Percentiles rank a stretch among this genome's conserved stretches.
Evolutionary conservation across 2,888 invertebrate species (phyloP).

Genomic region (Margaritifera margaritifera): DNA sequence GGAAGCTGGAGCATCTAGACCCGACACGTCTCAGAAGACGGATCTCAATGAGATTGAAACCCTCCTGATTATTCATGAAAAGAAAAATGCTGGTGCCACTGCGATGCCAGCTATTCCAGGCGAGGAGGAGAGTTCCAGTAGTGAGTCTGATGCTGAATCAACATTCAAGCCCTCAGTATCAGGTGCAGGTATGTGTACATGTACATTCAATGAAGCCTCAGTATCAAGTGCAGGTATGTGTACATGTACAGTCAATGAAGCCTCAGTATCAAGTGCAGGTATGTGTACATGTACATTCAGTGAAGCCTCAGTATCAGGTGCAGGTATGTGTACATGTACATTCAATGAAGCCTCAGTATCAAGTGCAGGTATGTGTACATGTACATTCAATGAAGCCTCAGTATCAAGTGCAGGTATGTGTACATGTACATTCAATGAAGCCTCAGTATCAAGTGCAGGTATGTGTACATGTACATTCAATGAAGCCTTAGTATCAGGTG

Average conservation of each 20-base stretch:
- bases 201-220: too few relatives aligned
- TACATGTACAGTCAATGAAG: too few relatives aligned
- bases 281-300: too few relatives aligned
- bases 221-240: too few relatives aligned
- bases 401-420: neutral
- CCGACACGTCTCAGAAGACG: conserved; percentile 12
- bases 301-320: too few relatives aligned
- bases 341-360: neutral
- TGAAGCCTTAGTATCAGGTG: conserved; percentile 4
- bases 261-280: too few relatives aligned
- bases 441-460: conserved; percentile 2
- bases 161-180: conserved; percentile 6
- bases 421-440: too few relatives aligned
- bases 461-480: too few relatives aligned
- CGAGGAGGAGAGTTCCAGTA: conserved; percentile 56
- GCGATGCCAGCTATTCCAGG: conserved; percentile 24
- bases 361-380: conserved; percentile 1
- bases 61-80: conserved; percentile 60
- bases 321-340: too few relatives aligned
- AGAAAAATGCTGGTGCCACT: conserved; percentile 27
- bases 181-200: conserved; percentile 1
- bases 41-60: conserved; percentile 61
- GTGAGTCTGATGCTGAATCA: conserved; percentile 59
- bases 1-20: conserved; percentile 13
- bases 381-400: too few relatives aligned